Conservation (phyloP, 2,888 invertebrate species). For the Netelia melanura region DNA sequence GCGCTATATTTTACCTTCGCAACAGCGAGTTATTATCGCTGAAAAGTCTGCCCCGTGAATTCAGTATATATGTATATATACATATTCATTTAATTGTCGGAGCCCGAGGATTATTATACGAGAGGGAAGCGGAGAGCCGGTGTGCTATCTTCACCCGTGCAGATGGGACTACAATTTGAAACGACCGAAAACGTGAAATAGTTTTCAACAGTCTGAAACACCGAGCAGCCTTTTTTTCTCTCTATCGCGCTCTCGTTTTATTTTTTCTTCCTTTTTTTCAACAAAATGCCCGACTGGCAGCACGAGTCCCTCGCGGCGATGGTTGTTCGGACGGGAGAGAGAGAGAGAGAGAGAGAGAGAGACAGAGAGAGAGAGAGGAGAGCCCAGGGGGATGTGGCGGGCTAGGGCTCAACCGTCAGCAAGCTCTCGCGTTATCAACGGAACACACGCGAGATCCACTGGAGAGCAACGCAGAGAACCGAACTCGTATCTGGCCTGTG, state of each 20-base stretch:
- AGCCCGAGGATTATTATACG: neutral
- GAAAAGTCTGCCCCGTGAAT: slow-evolving; percentile 16
- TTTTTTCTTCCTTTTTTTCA: slow-evolving; percentile 49
- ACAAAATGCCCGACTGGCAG: slow-evolving; percentile 51
- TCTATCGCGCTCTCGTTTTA: slow-evolving; percentile 21
- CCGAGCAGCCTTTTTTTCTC: slow-evolving; percentile 46
- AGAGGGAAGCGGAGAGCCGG: slow-evolving; percentile 11
- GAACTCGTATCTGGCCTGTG: slow-evolving; percentile 62
- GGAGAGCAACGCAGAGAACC: slow-evolving; percentile 37
- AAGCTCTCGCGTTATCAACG: slow-evolving; percentile 59
- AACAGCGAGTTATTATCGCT: slow-evolving; percentile 32
- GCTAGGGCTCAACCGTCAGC: slow-evolving; percentile 54
- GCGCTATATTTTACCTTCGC: neutral
- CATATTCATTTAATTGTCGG: slow-evolving; percentile 43
- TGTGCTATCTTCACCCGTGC: slow-evolving; percentile 63
- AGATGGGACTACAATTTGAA: slow-evolving; percentile 60
- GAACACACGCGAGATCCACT: slow-evolving; percentile 61
- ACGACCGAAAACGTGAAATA: slow-evolving; percentile 67
- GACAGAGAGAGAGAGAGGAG: slow-evolving; percentile 6
- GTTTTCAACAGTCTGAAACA: slow-evolving; percentile 53
- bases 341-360: neutral
- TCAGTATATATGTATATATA: slow-evolving; percentile 38
- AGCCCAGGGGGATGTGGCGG: neutral
- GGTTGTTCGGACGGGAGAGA: neutral
- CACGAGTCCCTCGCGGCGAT: slow-evolving; percentile 51